These are phyloP conservation scores for Phengaris arion DNA, from an alignment of 2,888 invertebrate species.

Conservation along the genomic window DNA sequence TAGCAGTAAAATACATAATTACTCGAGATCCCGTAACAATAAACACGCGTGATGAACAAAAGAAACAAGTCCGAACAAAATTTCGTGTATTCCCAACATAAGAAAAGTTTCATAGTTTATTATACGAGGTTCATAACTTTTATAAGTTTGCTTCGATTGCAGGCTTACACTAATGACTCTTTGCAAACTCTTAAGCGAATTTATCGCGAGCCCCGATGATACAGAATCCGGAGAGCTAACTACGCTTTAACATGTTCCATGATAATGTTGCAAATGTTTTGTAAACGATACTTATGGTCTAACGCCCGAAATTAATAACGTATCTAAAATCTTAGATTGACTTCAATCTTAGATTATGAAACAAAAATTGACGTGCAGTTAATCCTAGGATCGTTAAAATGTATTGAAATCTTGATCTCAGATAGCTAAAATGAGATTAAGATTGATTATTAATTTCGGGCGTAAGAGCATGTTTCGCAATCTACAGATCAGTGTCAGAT, in stretches of 20 bases:
- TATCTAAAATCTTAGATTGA: no score
- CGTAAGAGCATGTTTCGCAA: no score
- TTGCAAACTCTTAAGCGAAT: constrained; percentile 39
- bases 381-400: no score
- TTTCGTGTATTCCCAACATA: constrained; percentile 37
- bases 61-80: constrained; percentile 36
- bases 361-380: no score
- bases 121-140: constrained; percentile 39
- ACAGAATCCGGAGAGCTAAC: constrained; percentile 30
- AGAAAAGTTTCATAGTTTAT: constrained; percentile 40
- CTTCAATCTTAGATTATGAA: no score
- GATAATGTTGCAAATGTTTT: background rate
- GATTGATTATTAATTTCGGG: no score
- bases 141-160: constrained; percentile 41
- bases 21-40: constrained; percentile 30
- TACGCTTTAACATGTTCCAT: constrained; percentile 26
- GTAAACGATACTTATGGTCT: background rate
- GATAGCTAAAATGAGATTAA: no score
- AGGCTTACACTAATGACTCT: constrained; percentile 42
- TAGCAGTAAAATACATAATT: constrained; percentile 28
- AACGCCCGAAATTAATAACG: no score
- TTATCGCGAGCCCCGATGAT: constrained; percentile 36
- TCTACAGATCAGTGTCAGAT: no score
- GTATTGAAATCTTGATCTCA: no score
- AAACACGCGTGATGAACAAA: constrained; percentile 35